Evolutionary conservation across 2,888 invertebrate genomes (phyloP), one percentile per base, ranked within the genome.

Genomic region (Hoplodrina blanda): DNA sequence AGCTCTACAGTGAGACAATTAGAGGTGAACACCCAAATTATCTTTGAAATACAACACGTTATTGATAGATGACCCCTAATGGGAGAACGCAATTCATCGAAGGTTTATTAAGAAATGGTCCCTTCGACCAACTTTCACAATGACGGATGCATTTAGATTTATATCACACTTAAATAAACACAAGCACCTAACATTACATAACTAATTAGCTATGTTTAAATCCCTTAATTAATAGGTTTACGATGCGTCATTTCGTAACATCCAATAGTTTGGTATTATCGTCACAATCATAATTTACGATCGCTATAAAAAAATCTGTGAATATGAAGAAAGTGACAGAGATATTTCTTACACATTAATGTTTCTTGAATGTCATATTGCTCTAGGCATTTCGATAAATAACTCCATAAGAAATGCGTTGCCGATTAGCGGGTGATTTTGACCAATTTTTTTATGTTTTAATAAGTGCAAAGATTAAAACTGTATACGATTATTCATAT

Each of bases 311-410:
- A 52, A 19, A 50, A 46, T 13, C 8, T 20, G n/a, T 5, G 15
- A 56, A 2, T 15, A 15, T 65, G 46, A 62, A 57, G 54, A 66
- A 66, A 66, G 46, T 50, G 25, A 54, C 37, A 10, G 41, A 6
- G 19, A 30, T 0, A 11, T 56, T n/a, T 0, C 33, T 53, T 11
- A 71, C 57, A 10, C 15, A 30, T 20, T 37, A 5, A 53, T 61
- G 46, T 33, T 56, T 19, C 10, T 20, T 2, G 6, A 41, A 37
- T 59, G n/a, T 37, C 46, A 72, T 62, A 72, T 78, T 62, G 75
- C 61, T 49, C 49, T 11, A 30, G 55, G 64, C 50, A 37, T 1
- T 20, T 17, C 30, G 11, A 56, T 76, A 56, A 49, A 56, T 33
- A 46, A 6, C 19, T 0, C 0, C 3, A 13, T 30, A 46, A 17